Base-by-base conservation (phyloP, 2,797 vertebrate species). In the Coregonus ussuriensis region DNA sequence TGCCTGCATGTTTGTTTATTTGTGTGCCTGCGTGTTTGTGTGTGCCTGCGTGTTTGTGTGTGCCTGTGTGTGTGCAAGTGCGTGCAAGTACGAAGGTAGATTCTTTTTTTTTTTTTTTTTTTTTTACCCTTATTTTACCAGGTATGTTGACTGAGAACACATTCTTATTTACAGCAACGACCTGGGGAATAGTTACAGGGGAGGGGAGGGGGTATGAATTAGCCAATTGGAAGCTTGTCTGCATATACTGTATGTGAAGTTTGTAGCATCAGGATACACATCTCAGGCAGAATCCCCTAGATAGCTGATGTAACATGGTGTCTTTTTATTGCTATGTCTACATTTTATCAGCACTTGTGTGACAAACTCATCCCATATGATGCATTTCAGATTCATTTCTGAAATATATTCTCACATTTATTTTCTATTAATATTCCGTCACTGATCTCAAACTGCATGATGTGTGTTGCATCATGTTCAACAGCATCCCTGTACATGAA, bases 331-430 rank as follows among this genome's bases (percentile, higher is more conserved):
- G 79, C 41, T 70, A 47, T 70, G 62, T 35, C 79, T 76, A 78
- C 4, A 69, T 68, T 80, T 13, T 59, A 56, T 71, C 72, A 73
- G 70, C 79, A 78, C 76, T 86, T 66, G 25, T 47, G 41, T 47
- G 41, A 47, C 41, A 47, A 47, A 47, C 67, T 78, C 90, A 92
- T 92, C 76, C 81, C 91, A 92, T 25, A 63, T 90, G 56, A 77
- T 90, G 87, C 91, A 93, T 93, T 93, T 91, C 88, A 91, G 89
- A 90, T 37, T 81, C 35, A 25, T 76, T 87, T 87, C 86, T 89
- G 85, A 91, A 91, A 91, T 89, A 87, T 37, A 78, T 88, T 83
- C 79, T 66, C 33, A 31, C 69, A 73, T 84, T 77, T 72, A 52
- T 65, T 82, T 85, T 83, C 16, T 85, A 65, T 85, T 66, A 74